Evolutionary conservation across 1,140 invertebrate genomes (phyloP).

Genomic region (Rhyacophila brunnea): DNA sequence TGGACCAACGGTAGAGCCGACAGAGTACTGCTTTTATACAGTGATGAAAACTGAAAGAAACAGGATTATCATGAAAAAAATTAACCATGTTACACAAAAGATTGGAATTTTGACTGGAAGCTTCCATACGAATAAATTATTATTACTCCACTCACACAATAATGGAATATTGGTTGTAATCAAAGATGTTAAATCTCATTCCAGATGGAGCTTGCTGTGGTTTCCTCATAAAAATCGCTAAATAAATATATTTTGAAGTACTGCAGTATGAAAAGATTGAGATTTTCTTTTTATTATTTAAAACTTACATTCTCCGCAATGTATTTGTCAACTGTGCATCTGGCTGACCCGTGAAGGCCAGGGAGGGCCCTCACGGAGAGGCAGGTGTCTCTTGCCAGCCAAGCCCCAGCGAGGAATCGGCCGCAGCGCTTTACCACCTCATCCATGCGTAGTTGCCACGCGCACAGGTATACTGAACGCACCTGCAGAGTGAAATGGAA

Average conservation of each 20-base stretch:
- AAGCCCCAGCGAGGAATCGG: constrained; percentile 61
- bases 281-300: too few species aligned
- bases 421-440: constrained; percentile 70
- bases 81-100: neutral
- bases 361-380: constrained; percentile 68
- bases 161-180: neutral
- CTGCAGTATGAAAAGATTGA: too few species aligned
- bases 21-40: constrained; percentile 59
- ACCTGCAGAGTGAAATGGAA: constrained; percentile 53
- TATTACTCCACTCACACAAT: neutral
- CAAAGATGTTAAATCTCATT: neutral
- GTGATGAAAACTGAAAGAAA: constrained; percentile 54
- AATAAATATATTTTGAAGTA: too few species aligned
- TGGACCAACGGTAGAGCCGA: constrained; percentile 62
- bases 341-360: constrained; percentile 53
- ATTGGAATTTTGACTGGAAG: neutral
- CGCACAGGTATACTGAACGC: constrained; percentile 72
- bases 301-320: constrained; percentile 68
- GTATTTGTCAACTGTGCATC: constrained; percentile 64
- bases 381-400: constrained; percentile 68
- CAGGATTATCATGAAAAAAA: neutral
- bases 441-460: constrained; percentile 72
- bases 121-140: too few species aligned
- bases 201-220: too few species aligned
- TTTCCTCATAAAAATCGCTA: too few species aligned